phyloP scores from a whole-genome alignment of 1,140 invertebrate genomes.

The Drosophila pseudoobscura region DNA sequence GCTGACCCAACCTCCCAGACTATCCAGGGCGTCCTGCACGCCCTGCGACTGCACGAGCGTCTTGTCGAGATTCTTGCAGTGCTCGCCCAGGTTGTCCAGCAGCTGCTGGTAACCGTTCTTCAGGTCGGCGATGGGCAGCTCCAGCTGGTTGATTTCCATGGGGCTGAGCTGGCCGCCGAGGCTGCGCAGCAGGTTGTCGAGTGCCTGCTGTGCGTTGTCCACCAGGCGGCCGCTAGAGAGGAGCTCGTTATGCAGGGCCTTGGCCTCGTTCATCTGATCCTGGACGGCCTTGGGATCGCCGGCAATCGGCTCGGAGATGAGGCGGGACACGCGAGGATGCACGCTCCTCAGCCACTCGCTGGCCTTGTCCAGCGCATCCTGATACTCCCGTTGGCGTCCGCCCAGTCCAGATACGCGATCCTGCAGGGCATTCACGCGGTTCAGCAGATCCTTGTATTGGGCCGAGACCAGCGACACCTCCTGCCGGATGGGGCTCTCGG shows the following conservation, averaged over 20 bases:
- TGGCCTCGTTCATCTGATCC: constrained; percentile 93
- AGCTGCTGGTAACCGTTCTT: constrained; percentile 91
- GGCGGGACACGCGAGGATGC: constrained; percentile 89
- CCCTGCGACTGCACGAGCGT: constrained; percentile 96
- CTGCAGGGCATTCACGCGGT: constrained; percentile 91
- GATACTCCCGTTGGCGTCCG: constrained; percentile 91
- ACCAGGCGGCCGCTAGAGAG: constrained; percentile 92
- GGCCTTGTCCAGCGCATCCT: constrained; percentile 92
- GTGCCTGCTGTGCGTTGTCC: constrained; percentile 88
- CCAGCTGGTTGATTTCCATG: constrained; percentile 90
- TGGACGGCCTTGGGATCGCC: constrained; percentile 94
- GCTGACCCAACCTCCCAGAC: constrained; percentile 92
- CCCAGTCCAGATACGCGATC: constrained; percentile 91
- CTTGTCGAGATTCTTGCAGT: constrained; percentile 93
- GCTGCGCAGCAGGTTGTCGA: constrained; percentile 88
- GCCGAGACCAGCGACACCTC: constrained; percentile 89
- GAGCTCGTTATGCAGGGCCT: constrained; percentile 93
- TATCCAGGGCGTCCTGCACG: constrained; percentile 95
- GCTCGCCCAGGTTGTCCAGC: constrained; percentile 88
- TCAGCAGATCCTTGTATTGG: constrained; percentile 90
- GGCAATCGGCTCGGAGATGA: constrained; percentile 91
- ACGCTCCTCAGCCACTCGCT: constrained; percentile 92
- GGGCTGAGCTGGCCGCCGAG: constrained; percentile 92
- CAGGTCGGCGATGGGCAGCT: constrained; percentile 90
- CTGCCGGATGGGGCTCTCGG: constrained; percentile 88